Evolutionary conservation across 2,797 vertebrate species (phyloP), one percentile per base, ranked within the genome.

Genomic region (Mus spretus): DNA sequence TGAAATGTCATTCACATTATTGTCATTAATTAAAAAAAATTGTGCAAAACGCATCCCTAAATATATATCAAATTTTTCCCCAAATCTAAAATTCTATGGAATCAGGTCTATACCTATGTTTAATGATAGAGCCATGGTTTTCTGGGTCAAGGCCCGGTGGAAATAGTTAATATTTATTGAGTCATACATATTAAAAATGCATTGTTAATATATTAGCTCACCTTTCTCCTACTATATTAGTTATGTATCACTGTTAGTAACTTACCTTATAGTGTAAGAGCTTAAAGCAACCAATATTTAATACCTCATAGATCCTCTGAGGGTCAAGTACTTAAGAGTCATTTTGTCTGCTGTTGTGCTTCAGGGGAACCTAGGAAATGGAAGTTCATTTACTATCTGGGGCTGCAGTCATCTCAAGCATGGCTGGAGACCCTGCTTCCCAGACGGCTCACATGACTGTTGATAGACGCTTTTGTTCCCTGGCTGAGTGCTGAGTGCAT

Each of bases 121-220:
- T 87, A 90, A 91, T 1, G 22, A 74, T 10, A 77, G 17, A 61
- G 37, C 11, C 8, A 34, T 12, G 37, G 4, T 72, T 82, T 96
- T 44, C 53, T 88, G 22, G 72, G 11, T 55, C 6, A 85, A 13
- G 28, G 4, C 19, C 24, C 37, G 14, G 11, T 34, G 0, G 24
- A 80, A 85, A 89, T 14, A 10, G 61, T 53, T 55, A 80, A 61
- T 70, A 6, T 26, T 79, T 65, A 80, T 22, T 70, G 72, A 63
- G 57, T 88, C 47, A 83, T 86, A 83, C 47, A 55, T 88, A 74
- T 20, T 74, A 87, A 84, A 84, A 87, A 59, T 83, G 19, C 14
- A 65, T 50, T 92, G 24, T 11, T 44, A 88, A 9, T 8, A 5
- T 86, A 77, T 92, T 94, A 53, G 31, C 80, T 89, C 3, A 94